Evolutionary conservation across 2,888 invertebrate species (phyloP).

Genomic region (Chloroclysta siterata): DNA sequence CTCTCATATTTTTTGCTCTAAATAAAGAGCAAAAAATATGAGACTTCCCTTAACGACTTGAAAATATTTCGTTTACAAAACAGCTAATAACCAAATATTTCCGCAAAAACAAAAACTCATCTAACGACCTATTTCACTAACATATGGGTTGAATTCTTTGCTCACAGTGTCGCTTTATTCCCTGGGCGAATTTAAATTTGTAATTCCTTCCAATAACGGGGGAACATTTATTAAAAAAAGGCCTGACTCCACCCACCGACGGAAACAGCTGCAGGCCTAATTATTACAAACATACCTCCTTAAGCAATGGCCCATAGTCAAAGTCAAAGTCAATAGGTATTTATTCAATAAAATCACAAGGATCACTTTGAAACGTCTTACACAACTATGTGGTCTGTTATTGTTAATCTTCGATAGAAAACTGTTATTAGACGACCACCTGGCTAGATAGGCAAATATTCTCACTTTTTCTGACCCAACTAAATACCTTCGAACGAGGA

Average conservation of each 20-base stretch:
- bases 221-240: constrained; percentile 74
- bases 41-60: constrained; percentile 1
- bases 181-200: constrained; percentile 82
- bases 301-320: constrained; percentile 65
- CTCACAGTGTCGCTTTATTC: constrained; percentile 68
- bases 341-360: no score
- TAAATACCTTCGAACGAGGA: constrained; percentile 1
- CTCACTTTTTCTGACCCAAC: constrained; percentile 18
- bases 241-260: constrained; percentile 70
- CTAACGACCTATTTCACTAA: constrained; percentile 62
- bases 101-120: constrained; percentile 44
- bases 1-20: background rate
- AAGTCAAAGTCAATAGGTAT: no score
- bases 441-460: constrained; percentile 47
- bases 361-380: no score
- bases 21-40: constrained; percentile 10
- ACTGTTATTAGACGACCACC: constrained; percentile 56
- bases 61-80: constrained; percentile 24
- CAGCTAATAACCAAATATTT: constrained; percentile 36
- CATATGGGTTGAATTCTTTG: constrained; percentile 79
- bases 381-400: constrained; percentile 63
- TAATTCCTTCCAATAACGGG: constrained; percentile 80
- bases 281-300: constrained; percentile 77
- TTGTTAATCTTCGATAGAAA: constrained; percentile 55
- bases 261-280: constrained; percentile 82